Evolutionary conservation across 2,888 invertebrate species (phyloP), one percentile per base, ranked within the genome.

Genomic region (Aphelenchoides bicaudatus): DNA sequence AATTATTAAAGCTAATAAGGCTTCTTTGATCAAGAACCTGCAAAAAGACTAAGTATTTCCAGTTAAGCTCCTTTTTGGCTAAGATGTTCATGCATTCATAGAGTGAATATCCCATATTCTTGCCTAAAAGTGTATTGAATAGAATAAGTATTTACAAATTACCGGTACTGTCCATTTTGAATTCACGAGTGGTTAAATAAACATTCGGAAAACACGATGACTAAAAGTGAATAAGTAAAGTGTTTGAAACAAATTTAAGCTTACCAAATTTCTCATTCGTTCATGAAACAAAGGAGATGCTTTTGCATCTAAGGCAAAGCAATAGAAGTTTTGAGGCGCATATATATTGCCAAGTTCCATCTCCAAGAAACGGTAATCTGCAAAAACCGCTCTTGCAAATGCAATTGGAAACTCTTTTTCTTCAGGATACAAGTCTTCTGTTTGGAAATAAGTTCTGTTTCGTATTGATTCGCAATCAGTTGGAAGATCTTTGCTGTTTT

Each of bases 151-250:
- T n/a, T n/a, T n/a, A n/a, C n/a, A n/a, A 55, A 39, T 66, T 66
- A 5, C 66, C 66, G 16, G 34, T 39, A 27, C 54, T 53, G 31
- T 63, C 63, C 43, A 68, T 58, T 29, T 29, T 16, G 25, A 51
- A 65, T 29, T 54, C 59, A 0, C 52, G 25, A 13, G 47, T 51
- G 2, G 58, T 50, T 13, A 57, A 21, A 31, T 56, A 31, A 13
- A 65, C 67, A 51, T 65, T 65, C 8, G 51, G 43, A 16, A 65
- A 63, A 39, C 66, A n/a, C n/a, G n/a, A n/a, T n/a, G n/a, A n/a
- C n/a, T n/a, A n/a, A n/a, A n/a, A n/a, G n/a, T n/a, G n/a, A n/a
- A n/a, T n/a, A n/a, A n/a, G n/a, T n/a, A n/a, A n/a, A n/a, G n/a
- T n/a, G n/a, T n/a, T n/a, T n/a, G n/a, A n/a, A n/a, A n/a, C n/a